Evolutionary conservation across 2,888 invertebrate species (phyloP).

Genomic region (Ormyrus labotus): DNA sequence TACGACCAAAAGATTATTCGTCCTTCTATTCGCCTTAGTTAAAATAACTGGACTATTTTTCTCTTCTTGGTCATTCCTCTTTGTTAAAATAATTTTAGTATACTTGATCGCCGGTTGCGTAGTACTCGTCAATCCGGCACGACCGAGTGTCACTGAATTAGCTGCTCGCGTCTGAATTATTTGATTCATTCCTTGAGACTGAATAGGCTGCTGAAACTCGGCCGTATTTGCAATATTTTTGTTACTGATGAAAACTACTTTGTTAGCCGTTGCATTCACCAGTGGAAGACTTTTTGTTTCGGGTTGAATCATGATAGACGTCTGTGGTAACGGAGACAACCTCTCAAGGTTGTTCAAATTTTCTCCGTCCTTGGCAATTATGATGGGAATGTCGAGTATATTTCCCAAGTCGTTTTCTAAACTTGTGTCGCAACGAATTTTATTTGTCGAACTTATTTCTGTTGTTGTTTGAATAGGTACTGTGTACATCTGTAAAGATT

Average conservation of each 20-base stretch:
- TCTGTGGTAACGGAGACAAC: conserved; percentile 44
- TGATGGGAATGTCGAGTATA: conserved; percentile 82
- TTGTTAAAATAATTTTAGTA: conserved; percentile 77
- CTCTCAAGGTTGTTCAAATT: conserved; percentile 61
- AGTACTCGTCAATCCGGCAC: conserved; percentile 27
- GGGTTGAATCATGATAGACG: conserved; percentile 58
- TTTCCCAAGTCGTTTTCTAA: conserved; percentile 75
- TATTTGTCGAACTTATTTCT: not conserved
- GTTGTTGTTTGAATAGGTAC: conserved; percentile 23
- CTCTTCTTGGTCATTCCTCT: conserved; percentile 67
- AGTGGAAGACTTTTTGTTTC: conserved; percentile 28
- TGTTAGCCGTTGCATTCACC: conserved; percentile 23
- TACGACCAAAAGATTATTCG: conserved; percentile 37
- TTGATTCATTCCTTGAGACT: conserved; percentile 54
- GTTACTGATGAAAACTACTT: conserved; percentile 45
- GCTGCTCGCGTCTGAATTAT: conserved; percentile 55
- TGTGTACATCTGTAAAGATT: conserved; percentile 32
- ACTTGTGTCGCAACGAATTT: not conserved
- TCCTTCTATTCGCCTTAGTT: conserved; percentile 61
- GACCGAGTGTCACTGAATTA: conserved; percentile 21
- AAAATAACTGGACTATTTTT: conserved; percentile 63
- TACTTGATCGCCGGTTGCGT: conserved; percentile 71
- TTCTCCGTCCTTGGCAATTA: conserved; percentile 81
- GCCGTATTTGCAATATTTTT: conserved; percentile 20
- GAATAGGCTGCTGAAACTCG: conserved; percentile 17